A percentile compares a stretch with the other conserved stretches of the same genome.
Evolutionary conservation across 2,888 invertebrate species (phyloP).

Genomic region (Vanessa cardui): DNA sequence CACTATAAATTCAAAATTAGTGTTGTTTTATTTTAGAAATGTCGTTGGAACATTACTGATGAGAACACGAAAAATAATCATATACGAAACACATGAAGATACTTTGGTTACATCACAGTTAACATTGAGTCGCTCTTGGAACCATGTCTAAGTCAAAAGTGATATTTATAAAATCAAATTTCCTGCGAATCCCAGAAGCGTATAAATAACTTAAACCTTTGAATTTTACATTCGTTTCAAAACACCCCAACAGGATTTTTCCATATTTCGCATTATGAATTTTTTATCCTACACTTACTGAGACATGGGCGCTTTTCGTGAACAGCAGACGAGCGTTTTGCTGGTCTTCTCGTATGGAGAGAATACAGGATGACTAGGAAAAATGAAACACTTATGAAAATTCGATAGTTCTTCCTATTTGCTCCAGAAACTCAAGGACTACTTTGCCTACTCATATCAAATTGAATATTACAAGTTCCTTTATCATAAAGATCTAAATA

Average conservation of each 20-base stretch:
- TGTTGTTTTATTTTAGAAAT: too few relatives aligned
- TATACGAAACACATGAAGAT: too few relatives aligned
- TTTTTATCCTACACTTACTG: conserved; percentile 56
- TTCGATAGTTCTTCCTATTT: too few relatives aligned
- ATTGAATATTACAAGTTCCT: too few relatives aligned
- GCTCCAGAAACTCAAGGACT: too few relatives aligned
- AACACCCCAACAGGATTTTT: conserved; percentile 55
- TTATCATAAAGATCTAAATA: too few relatives aligned
- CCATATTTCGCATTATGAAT: conserved; percentile 65
- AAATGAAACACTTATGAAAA: too few relatives aligned
- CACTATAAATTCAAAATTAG: too few relatives aligned
- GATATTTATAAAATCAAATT: conserved; percentile 31
- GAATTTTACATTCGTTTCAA: conserved; percentile 45
- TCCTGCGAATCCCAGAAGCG: conserved; percentile 29
- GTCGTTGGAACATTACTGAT: too few relatives aligned
- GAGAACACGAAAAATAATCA: too few relatives aligned
- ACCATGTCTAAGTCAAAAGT: conserved; percentile 17
- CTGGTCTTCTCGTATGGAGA: background rate
- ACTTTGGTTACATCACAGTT: background rate
- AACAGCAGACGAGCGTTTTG: conserved; percentile 37
- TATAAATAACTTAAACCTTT: conserved; percentile 47
- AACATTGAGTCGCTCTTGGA: background rate
- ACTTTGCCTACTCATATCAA: too few relatives aligned
- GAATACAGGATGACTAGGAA: background rate
- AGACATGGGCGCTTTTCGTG: conserved; percentile 42